A percentile compares a stretch with the other conserved stretches of the same genome.
phyloP scores from a whole-genome alignment of 23 tunicate species.

The Styela plicata region DNA sequence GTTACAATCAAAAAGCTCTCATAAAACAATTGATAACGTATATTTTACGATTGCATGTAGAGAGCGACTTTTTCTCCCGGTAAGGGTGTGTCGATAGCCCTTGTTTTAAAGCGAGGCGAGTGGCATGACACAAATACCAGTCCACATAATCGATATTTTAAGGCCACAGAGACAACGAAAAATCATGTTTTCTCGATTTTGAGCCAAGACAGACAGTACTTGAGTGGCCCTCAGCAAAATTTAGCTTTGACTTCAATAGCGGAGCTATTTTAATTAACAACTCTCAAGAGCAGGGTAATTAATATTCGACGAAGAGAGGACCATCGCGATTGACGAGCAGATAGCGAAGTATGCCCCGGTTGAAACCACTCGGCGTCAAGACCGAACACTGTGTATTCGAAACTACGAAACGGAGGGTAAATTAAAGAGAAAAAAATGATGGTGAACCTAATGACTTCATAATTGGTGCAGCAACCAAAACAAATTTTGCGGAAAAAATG shows the following conservation, averaged over 20 bases:
- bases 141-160: conserved; percentile 2
- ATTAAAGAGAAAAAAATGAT: no score
- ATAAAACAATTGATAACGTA: background rate
- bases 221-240: background rate
- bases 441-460: no score
- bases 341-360: background rate
- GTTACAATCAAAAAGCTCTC: background rate
- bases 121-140: conserved; percentile 4
- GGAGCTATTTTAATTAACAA: background rate
- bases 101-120: background rate
- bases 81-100: conserved; percentile 18
- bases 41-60: background rate
- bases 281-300: background rate
- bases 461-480: no score
- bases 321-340: background rate
- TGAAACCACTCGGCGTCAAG: no score
- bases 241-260: background rate
- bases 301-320: background rate
- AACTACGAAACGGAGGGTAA: no score
- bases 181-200: background rate
- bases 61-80: background rate
- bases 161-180: background rate
- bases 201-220: conserved; percentile 6
- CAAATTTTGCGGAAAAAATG: no score
- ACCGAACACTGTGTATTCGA: no score